Base-by-base conservation (phyloP, 2,888 invertebrate genomes). In the Eueremaeus valkanovi region DNA sequence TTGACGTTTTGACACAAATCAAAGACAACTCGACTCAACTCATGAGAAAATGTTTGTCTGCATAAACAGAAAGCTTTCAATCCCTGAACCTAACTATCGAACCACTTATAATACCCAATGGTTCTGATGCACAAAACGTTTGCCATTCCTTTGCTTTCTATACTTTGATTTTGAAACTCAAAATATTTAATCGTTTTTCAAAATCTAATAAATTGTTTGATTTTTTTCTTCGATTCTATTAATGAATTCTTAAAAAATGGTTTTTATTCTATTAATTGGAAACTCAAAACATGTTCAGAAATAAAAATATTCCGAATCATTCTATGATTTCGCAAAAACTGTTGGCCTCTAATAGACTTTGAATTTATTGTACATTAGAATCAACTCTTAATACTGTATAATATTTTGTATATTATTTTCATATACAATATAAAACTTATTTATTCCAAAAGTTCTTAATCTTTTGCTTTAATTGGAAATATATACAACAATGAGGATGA, bases 1-100 rank as follows among this genome's bases (percentile, higher is more conserved):
- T 36, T 70, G 70, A 70, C 42, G 45, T 70, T 70, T 70, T 70
- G 70, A 70, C 70, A 70, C 45, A 45, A 70, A 42, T 70, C 70
- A 70, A 40, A 42, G 70, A 70, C 70, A 70, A 27, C 27, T 55
- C 55, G 55, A 68, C 45, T 63, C n/a, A n/a, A 63, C 63, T 70
- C 70, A 42, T 42, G 45, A 42, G 70, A 70, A 70, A 45, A 42
- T 70, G 45, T 42, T 36, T 66, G 66, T 31, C 70, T 42, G 42
- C 13, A 45, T 45, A 45, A 45, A 45, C 45, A 16, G 45, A 45
- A 45, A 16, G 16, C 2, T 24, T 27, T 55, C 6, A 21, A 21
- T 49, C 3, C 55, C 13, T 3, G n/a, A 5, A n/a, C 63, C n/a
- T 61, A 55, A 27, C 58, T 18, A 58, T 58, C 24, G 58, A 58